Conservation (phyloP, 1,140 invertebrate genomes). For the Eufriesea mexicana region DNA sequence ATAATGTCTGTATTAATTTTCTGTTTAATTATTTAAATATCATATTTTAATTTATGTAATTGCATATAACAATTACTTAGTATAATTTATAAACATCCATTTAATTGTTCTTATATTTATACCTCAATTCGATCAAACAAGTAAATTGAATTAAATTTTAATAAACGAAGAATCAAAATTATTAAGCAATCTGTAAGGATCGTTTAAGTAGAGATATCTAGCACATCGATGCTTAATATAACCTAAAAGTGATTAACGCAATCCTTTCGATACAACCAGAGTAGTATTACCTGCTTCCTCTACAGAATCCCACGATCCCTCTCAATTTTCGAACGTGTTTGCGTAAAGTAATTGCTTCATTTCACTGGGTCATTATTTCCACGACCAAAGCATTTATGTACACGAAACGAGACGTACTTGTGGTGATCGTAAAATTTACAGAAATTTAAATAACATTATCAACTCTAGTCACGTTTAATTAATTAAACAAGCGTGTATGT, state of each 20-base stretch:
- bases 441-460: background rate
- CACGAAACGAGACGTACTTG: background rate
- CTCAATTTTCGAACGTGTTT: conserved; percentile 17
- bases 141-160: background rate
- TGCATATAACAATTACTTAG: too few species aligned
- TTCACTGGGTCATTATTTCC: conserved; percentile 16
- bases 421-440: background rate
- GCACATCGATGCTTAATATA: background rate
- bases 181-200: too few species aligned
- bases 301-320: background rate
- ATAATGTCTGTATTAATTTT: too few species aligned
- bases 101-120: too few species aligned
- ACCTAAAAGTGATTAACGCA: conserved; percentile 2
- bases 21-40: too few species aligned
- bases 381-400: background rate
- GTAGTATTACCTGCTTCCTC: background rate
- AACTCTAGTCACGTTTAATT: background rate
- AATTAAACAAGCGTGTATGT: background rate
- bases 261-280: background rate
- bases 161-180: too few species aligned
- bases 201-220: background rate
- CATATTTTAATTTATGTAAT: too few species aligned
- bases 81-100: too few species aligned
- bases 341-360: conserved; percentile 23
- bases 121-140: background rate